Base-by-base conservation (phyloP, 2,888 invertebrate species). In the Carpatolechia fugitivella region DNA sequence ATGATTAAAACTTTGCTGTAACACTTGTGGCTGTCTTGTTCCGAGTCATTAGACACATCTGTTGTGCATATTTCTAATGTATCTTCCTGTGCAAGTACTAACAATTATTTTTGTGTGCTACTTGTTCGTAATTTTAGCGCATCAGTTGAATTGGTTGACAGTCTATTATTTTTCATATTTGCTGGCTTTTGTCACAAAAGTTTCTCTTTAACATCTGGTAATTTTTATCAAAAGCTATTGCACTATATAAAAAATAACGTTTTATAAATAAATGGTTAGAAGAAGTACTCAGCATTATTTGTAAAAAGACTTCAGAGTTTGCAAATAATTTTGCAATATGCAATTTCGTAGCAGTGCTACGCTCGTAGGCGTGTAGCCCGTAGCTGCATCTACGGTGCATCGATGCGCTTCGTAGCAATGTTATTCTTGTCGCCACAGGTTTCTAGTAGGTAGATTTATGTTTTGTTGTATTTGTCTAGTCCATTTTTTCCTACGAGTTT, bases 381-480 rank as follows among this genome's bases (percentile, higher is more conserved):
- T 87, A 87, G 87, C 79, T 85, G 87, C 87, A 85, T 71, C 88
- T 87, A 88, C 87, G 76, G 60, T 89, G 87, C 87, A 87, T 73
- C 69, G 66, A 50, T 86, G 85, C 86, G 38, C 38, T 38, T 38
- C 38, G 38, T 41, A 41, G 41, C 18, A 1, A 11, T 48, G n/a
- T 16, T 1, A 16, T 40, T 40, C 10, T 13, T 1, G 8, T 44
- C 13, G 1, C 11, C 10, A 18, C 24, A 44, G 24, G 1, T 11
- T 8, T 41, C 20, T 3, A n/a, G 13, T 44, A 13, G n/a, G 1
- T 44, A 1, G n/a, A 2, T n/a, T 4, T 40, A 40, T 40, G 11
- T 40, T 16, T 40, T 35, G 13, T n/a, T 36, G 5, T 36, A n/a
- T 7, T 10, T 10, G 11, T 31, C 7, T 7, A 31, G 31, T 31